phyloP scores from a whole-genome alignment of 2,797 vertebrate species.

The Hydrocynus forskahlii region DNA sequence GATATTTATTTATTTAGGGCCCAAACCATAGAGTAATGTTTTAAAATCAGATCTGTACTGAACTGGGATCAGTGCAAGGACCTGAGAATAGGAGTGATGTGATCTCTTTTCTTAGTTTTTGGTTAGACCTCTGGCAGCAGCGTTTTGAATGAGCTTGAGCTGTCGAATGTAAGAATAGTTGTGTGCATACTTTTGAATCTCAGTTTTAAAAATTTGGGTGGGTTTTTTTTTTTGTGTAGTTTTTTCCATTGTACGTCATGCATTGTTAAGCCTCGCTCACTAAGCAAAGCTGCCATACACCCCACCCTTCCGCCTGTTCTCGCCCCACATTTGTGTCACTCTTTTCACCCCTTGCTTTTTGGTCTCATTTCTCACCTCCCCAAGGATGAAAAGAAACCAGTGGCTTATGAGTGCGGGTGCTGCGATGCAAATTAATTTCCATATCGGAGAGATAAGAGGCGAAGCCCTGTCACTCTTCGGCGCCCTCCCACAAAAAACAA shows the following conservation, averaged over 20 bases:
- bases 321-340: neutral
- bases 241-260: neutral
- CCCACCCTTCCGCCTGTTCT: too few species aligned
- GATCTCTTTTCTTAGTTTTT: too few species aligned
- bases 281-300: too few species aligned
- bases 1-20: too few species aligned
- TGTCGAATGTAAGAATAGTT: neutral
- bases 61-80: too few species aligned
- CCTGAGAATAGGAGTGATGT: too few species aligned
- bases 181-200: neutral
- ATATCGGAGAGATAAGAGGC: conserved; percentile 61
- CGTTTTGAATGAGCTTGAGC: neutral
- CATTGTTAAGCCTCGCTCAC: neutral
- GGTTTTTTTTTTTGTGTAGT: neutral
- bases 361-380: neutral
- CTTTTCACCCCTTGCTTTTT: neutral
- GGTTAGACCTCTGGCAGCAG: too few species aligned
- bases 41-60: too few species aligned
- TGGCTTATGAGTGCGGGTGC: conserved; percentile 39
- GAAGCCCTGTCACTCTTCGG: conserved; percentile 50
- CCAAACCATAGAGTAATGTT: too few species aligned
- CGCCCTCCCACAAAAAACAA: conserved; percentile 35
- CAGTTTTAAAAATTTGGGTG: neutral
- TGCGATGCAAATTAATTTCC: conserved; percentile 56
- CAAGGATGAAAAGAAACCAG: conserved; percentile 13